Percentiles rank a stretch among this genome's conserved stretches.
phyloP scores from a whole-genome alignment of 2,888 invertebrate genomes.

The Agriopis leucophaearia region DNA sequence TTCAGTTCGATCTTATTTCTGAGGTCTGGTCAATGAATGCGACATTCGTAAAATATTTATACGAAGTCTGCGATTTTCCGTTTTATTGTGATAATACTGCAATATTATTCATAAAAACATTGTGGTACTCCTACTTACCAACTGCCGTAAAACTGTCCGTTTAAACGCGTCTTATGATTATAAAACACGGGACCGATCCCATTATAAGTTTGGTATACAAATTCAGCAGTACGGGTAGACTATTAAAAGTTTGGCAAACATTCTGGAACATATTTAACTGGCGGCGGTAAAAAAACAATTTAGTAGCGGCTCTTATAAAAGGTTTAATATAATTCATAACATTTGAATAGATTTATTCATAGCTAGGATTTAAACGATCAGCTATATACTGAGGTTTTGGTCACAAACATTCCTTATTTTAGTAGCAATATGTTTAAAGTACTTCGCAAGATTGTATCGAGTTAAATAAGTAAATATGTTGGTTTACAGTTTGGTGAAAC shows the following conservation, averaged over 20 bases:
- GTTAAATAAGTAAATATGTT: too few species aligned
- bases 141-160: neutral
- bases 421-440: too few species aligned
- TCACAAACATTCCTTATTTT: too few species aligned
- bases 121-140: too few species aligned
- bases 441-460: too few species aligned
- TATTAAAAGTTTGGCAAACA: slow-evolving; percentile 26
- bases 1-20: too few species aligned
- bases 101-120: too few species aligned
- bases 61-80: too few species aligned
- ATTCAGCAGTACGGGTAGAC: slow-evolving; percentile 21
- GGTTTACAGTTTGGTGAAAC: neutral
- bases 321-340: slow-evolving; percentile 4
- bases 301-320: neutral
- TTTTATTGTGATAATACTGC: too few species aligned
- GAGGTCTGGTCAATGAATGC: too few species aligned
- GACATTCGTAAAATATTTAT: too few species aligned
- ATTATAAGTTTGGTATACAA: slow-evolving; percentile 22
- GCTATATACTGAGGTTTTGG: neutral
- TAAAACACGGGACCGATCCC: slow-evolving; percentile 10
- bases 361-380: neutral
- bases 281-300: slow-evolving; percentile 12
- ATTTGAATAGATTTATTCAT: neutral
- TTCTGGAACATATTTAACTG: slow-evolving; percentile 13
- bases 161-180: neutral